Evolutionary conservation across 2,888 invertebrate genomes (phyloP).

Genomic region (Rhagium mordax): DNA sequence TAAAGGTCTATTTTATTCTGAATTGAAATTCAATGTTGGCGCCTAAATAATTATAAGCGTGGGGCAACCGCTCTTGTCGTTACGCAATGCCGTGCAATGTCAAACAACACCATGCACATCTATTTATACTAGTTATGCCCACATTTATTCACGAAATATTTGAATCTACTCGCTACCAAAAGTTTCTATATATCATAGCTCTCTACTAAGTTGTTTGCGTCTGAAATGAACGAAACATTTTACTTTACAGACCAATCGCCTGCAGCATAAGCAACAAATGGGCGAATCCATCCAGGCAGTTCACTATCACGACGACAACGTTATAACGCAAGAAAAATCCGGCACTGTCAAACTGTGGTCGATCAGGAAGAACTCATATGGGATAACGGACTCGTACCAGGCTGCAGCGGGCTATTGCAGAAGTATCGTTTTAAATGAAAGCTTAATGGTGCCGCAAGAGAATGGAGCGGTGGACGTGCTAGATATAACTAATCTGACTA

Average conservation of each 20-base stretch:
- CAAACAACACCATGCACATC: no score
- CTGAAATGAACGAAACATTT: not conserved
- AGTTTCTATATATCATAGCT: no score
- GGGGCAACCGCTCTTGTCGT: no score
- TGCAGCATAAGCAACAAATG: conserved; percentile 77
- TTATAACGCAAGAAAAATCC: conserved; percentile 84
- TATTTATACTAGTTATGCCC: no score
- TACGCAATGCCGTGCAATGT: no score
- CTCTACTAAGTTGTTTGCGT: no score
- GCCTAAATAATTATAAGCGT: no score
- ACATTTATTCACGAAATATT: no score
- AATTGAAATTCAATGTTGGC: no score
- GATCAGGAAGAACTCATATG: conserved; percentile 73
- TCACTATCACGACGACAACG: conserved; percentile 74
- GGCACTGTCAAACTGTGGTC: conserved; percentile 80
- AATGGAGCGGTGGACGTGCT: conserved; percentile 72
- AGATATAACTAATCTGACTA: conserved; percentile 67
- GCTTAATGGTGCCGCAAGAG: conserved; percentile 79
- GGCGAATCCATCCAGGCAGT: conserved; percentile 78
- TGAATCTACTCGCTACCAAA: no score
- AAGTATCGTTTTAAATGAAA: conserved; percentile 75
- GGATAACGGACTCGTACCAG: conserved; percentile 73
- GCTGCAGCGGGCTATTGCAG: conserved; percentile 83
- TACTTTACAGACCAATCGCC: conserved; percentile 75
- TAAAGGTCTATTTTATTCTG: no score